Conservation (phyloP, 2,113 vertebrate genomes). For the Cynocephalus volans region DNA sequence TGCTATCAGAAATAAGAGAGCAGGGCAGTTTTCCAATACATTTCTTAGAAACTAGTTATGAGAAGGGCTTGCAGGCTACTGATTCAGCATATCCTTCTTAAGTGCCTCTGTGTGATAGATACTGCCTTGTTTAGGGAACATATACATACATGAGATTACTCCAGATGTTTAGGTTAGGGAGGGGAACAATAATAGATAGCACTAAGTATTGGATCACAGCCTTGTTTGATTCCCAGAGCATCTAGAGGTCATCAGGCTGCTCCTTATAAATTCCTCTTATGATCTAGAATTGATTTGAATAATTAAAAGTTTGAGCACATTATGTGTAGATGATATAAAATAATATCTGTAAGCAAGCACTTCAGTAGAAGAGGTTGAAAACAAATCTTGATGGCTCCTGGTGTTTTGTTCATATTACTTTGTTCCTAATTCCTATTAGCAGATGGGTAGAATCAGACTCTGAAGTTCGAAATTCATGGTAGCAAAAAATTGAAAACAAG, state of each 20-base stretch:
- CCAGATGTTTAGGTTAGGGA: background rate
- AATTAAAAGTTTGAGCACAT: background rate
- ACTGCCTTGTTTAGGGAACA: background rate
- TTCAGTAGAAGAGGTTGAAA: background rate
- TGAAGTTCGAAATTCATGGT: background rate
- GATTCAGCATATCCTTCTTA: background rate
- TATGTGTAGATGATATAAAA: background rate
- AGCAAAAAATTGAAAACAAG: background rate
- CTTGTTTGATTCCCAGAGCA: background rate
- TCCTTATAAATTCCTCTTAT: background rate
- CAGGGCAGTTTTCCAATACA: background rate
- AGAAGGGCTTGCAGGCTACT: background rate
- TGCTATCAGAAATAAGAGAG: background rate
- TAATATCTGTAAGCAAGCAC: background rate
- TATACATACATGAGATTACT: background rate
- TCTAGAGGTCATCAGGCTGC: background rate
- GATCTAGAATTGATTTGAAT: background rate
- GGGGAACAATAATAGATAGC: background rate
- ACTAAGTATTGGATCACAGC: background rate
- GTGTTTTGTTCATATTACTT: background rate
- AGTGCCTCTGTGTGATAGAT: background rate
- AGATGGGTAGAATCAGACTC: background rate
- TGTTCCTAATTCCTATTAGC: slow-evolving; percentile 1
- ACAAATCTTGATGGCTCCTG: background rate
- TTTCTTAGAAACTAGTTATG: background rate